phyloP scores from a whole-genome alignment of 2,113 vertebrate species.

The Tetraodon nigroviridis region DNA sequence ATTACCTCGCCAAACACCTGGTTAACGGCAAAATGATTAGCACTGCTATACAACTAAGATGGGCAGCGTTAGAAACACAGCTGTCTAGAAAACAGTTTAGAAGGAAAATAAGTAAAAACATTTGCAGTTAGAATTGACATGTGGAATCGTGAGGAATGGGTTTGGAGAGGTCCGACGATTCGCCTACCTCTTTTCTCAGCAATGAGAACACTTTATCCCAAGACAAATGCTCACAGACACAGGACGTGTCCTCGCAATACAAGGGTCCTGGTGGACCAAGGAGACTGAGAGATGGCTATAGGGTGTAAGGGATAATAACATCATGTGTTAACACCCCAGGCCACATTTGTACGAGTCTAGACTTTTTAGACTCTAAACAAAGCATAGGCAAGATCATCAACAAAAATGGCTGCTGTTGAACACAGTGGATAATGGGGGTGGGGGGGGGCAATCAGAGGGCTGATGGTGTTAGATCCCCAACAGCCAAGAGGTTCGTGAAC shows the following conservation, averaged over 20 bases:
- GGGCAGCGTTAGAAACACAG: too few species aligned
- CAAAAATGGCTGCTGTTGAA: constrained; percentile 12
- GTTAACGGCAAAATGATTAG: too few species aligned
- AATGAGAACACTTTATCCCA: constrained; percentile 60
- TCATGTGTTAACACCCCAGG: constrained; percentile 62
- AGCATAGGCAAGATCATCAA: constrained; percentile 29
- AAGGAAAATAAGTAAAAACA: neutral
- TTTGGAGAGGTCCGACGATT: constrained; percentile 50
- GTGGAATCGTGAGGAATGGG: constrained; percentile 33
- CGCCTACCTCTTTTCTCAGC: constrained; percentile 67
- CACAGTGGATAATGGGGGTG: constrained; percentile 14
- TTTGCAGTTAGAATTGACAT: constrained; percentile 31
- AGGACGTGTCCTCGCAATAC: constrained; percentile 46
- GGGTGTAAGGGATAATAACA: constrained; percentile 72
- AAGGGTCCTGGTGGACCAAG: constrained; percentile 61
- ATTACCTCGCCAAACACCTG: too few species aligned
- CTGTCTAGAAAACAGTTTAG: neutral
- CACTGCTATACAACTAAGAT: too few species aligned
- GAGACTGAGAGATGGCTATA: constrained; percentile 70
- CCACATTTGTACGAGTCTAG: constrained; percentile 48
- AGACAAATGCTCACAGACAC: constrained; percentile 63
- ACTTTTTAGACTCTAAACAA: constrained; percentile 45
- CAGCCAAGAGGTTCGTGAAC: constrained; percentile 8
- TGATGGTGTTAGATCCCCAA: constrained; percentile 10
- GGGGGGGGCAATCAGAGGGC: constrained; percentile 12